Percentiles rank a stretch among this genome's conserved stretches.
These are phyloP conservation scores for Synchiropus splendidus DNA, from an alignment of 2,113 vertebrate species.

Conservation along the genomic window DNA sequence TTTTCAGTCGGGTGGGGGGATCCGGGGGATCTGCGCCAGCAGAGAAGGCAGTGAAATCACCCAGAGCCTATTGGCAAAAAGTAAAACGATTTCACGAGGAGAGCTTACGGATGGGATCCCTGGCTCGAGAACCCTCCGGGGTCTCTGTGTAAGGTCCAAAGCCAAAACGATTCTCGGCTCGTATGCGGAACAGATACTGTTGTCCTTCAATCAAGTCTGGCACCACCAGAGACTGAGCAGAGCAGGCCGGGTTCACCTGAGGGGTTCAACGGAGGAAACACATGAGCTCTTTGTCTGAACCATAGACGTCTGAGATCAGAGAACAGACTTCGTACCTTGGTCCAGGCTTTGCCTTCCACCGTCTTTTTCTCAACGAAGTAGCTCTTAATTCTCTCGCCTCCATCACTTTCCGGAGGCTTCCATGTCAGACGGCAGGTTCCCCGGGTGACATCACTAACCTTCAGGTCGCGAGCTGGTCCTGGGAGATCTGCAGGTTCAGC, in stretches of 20 bases:
- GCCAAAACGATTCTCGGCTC: conserved; percentile 90
- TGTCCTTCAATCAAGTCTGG: conserved; percentile 83
- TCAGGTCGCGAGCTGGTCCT: conserved; percentile 85
- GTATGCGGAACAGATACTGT: conserved; percentile 89
- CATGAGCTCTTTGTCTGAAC: not conserved
- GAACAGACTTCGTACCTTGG: conserved; percentile 67
- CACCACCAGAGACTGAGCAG: conserved; percentile 79
- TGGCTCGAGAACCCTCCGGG: conserved; percentile 74
- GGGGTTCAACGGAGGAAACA: not conserved
- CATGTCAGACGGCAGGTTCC: conserved; percentile 88
- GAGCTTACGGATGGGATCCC: conserved; percentile 83
- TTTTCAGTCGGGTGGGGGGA: conserved; percentile 88
- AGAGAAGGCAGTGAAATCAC: conserved; percentile 2
- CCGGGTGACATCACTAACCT: conserved; percentile 88
- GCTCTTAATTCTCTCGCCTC: conserved; percentile 89
- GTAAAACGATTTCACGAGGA: conserved; percentile 19
- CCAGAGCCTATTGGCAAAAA: no score
- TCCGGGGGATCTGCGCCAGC: conserved; percentile 82
- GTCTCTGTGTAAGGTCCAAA: conserved; percentile 76
- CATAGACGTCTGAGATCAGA: not conserved
- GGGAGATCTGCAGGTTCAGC: conserved; percentile 72
- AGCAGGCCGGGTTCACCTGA: conserved; percentile 75
- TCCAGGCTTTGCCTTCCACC: conserved; percentile 90
- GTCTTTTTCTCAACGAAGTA: conserved; percentile 94
- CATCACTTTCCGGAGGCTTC: conserved; percentile 90